A percentile compares a stretch with the other conserved stretches of the same genome.
These are phyloP conservation scores for Tauraco hartlaubi DNA, from an alignment of 2,797 vertebrate species.

Conservation along the genomic window DNA sequence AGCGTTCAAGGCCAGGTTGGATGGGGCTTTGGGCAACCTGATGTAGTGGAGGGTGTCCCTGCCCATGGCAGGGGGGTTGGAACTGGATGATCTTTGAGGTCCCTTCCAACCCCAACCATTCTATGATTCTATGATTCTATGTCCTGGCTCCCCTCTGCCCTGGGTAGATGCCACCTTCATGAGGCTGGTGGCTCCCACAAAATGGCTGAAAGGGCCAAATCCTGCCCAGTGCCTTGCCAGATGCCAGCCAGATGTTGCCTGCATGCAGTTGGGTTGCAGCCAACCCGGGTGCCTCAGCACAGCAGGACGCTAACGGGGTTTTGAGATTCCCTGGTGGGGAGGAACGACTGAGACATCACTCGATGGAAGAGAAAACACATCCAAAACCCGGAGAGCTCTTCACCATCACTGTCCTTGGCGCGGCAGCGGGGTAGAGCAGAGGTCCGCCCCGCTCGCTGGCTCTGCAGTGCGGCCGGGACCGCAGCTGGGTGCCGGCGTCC, in stretches of 20 bases:
- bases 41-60: no score
- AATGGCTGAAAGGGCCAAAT: neutral
- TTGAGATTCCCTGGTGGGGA: neutral
- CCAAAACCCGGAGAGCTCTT: fast-evolving
- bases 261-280: neutral
- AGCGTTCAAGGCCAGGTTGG: no score
- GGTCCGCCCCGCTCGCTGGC: neutral
- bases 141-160: neutral
- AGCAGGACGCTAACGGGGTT: neutral
- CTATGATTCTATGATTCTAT: no score
- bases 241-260: neutral
- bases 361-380: neutral
- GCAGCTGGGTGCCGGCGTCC: fast-evolving
- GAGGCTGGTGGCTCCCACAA: neutral
- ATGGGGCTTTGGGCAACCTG: no score
- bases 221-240: neutral
- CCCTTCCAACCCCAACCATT: no score
- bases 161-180: fast-evolving
- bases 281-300: neutral
- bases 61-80: no score
- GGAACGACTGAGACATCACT: neutral
- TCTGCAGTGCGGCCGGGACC: neutral
- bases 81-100: no score
- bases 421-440: neutral
- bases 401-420: neutral